Conservation (phyloP, 1,140 invertebrate genomes). For the Polypedilum vanderplanki region DNA sequence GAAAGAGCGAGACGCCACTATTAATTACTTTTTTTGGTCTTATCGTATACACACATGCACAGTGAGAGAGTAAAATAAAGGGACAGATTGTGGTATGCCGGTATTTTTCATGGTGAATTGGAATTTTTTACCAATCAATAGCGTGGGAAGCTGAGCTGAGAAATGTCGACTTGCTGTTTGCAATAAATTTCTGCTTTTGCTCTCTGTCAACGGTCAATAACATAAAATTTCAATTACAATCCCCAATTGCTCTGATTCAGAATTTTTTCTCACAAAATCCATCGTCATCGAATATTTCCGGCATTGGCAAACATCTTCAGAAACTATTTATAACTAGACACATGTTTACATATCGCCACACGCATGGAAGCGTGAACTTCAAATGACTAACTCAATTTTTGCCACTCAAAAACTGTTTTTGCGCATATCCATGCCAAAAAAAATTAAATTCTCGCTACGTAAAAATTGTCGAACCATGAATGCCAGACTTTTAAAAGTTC, state of each 20-base stretch:
- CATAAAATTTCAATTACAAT: neutral
- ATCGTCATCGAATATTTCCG: slow-evolving; percentile 15
- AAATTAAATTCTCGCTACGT: neutral
- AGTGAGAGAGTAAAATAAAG: neutral
- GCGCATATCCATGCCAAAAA: neutral
- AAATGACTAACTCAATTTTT: neutral
- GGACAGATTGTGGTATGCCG: neutral
- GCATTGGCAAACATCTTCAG: neutral
- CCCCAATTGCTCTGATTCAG: neutral
- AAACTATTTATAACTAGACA: neutral
- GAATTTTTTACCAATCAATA: neutral
- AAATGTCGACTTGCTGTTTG: neutral
- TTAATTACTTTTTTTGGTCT: slow-evolving; percentile 22
- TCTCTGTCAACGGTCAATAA: neutral
- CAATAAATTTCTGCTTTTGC: neutral
- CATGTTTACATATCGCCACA: slow-evolving; percentile 5
- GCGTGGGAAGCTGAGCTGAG: slow-evolving; percentile 8
- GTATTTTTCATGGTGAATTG: slow-evolving; percentile 12
- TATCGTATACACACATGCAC: neutral
- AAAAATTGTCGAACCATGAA: neutral
- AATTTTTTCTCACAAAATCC: neutral
- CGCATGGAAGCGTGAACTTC: neutral
- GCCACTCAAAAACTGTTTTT: neutral
- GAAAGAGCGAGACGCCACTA: neutral
- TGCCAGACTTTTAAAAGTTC: neutral